A percentile compares a stretch with the other conserved stretches of the same genome.
Evolutionary conservation across 2,797 vertebrate genomes (phyloP).

Genomic region (Paramormyrops hopkinsi): DNA sequence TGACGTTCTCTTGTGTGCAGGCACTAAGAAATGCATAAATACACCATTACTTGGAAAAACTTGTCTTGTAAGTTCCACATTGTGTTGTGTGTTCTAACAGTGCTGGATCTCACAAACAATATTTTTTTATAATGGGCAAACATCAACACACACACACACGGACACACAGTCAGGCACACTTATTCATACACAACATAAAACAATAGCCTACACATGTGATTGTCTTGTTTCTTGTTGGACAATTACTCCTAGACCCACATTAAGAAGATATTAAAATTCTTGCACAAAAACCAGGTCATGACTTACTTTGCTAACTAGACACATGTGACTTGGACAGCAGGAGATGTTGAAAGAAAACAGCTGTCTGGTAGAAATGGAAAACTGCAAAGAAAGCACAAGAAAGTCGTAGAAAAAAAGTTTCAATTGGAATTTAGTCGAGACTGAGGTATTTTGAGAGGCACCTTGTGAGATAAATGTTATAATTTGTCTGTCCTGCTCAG

Average conservation of each 20-base stretch:
- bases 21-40: background rate
- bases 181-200: background rate
- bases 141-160: background rate
- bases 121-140: background rate
- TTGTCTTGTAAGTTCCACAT: background rate
- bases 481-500: background rate
- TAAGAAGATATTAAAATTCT: background rate
- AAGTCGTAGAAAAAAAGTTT: background rate
- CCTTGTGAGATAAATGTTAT: background rate
- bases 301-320: background rate
- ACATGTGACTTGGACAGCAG: conserved; percentile 6
- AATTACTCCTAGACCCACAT: background rate
- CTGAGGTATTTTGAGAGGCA: background rate
- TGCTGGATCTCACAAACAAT: background rate
- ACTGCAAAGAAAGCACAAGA: background rate
- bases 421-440: background rate
- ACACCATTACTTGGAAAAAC: background rate
- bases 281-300: background rate
- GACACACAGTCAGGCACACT: background rate
- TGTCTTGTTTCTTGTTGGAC: background rate
- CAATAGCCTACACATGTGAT: background rate
- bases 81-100: background rate
- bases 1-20: background rate
- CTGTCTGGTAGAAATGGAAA: background rate
- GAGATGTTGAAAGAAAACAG: background rate